Percentiles rank a stretch among this genome's conserved stretches.
Conservation (phyloP, 1,140 invertebrate species). For the Piezodorus guildinii region DNA sequence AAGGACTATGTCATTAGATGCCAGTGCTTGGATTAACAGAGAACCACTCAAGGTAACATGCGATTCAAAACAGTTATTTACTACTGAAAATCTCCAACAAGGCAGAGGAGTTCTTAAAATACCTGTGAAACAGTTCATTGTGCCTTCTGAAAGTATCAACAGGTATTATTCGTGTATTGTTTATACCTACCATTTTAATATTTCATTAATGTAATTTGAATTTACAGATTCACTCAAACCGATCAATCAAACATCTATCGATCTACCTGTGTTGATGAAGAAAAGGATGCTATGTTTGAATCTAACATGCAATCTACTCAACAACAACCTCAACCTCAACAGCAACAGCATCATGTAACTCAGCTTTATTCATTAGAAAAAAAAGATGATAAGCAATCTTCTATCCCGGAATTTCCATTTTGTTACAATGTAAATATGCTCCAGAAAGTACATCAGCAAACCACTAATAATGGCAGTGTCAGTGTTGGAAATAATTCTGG, state of each 20-base stretch:
- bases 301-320: conserved; percentile 21
- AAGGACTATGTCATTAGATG: conserved; percentile 21
- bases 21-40: conserved; percentile 21
- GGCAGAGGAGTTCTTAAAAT: conserved; percentile 27
- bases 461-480: conserved; percentile 32
- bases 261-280: conserved; percentile 15
- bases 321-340: conserved; percentile 17
- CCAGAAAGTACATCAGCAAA: conserved; percentile 35
- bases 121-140: conserved; percentile 37
- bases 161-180: not conserved
- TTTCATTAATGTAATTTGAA: not conserved
- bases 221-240: conserved; percentile 36
- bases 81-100: conserved; percentile 17
- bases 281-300: conserved; percentile 27
- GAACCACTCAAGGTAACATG: conserved; percentile 9
- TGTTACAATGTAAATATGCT: conserved; percentile 45
- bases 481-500: conserved; percentile 34
- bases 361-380: conserved; percentile 24
- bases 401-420: conserved; percentile 40
- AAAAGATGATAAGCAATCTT: conserved; percentile 30
- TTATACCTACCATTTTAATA: not conserved
- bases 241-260: conserved; percentile 33
- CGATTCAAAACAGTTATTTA: conserved; percentile 15
- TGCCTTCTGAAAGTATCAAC: conserved; percentile 27
- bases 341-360: conserved; percentile 20